These are phyloP conservation scores for Poecilia wingei DNA, from an alignment of 2,797 vertebrate species.

Conservation along the genomic window DNA sequence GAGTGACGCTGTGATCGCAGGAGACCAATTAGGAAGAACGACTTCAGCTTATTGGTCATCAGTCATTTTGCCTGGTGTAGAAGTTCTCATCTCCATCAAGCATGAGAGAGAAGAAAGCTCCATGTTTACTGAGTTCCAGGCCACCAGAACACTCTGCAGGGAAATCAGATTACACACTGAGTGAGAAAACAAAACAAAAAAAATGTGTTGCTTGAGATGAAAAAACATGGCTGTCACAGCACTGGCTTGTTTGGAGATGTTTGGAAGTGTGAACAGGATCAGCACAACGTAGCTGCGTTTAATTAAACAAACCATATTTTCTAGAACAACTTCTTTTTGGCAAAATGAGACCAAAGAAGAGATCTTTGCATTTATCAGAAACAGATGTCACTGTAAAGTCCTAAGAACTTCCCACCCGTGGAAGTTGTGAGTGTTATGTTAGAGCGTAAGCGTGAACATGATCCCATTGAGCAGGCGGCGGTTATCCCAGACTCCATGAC, in stretches of 20 bases:
- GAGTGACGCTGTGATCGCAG: not conserved
- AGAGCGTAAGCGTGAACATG: not conserved
- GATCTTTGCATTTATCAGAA: not conserved
- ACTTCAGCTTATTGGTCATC: not conserved
- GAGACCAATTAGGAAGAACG: not conserved
- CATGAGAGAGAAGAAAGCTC: not conserved
- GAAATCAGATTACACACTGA: not conserved
- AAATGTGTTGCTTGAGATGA: not conserved
- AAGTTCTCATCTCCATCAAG: not conserved
- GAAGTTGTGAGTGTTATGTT: conserved; percentile 11
- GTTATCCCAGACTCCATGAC: conserved; percentile 51
- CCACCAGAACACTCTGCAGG: not conserved
- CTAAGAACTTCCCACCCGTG: not conserved
- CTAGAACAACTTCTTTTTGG: not conserved
- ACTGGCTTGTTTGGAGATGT: not conserved
- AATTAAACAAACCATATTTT: not conserved
- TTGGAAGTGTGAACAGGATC: not conserved
- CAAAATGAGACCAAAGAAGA: not conserved
- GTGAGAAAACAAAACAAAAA: not conserved
- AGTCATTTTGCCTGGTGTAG: not conserved
- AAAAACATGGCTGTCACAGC: not conserved
- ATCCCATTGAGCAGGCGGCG: conserved; percentile 33
- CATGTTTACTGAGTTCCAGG: not conserved
- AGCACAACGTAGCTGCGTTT: not conserved
- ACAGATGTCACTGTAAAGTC: not conserved